Evolutionary conservation across 2,888 invertebrate species (phyloP), one percentile per base, ranked within the genome.

Genomic region (Lumbricus terrestris): DNA sequence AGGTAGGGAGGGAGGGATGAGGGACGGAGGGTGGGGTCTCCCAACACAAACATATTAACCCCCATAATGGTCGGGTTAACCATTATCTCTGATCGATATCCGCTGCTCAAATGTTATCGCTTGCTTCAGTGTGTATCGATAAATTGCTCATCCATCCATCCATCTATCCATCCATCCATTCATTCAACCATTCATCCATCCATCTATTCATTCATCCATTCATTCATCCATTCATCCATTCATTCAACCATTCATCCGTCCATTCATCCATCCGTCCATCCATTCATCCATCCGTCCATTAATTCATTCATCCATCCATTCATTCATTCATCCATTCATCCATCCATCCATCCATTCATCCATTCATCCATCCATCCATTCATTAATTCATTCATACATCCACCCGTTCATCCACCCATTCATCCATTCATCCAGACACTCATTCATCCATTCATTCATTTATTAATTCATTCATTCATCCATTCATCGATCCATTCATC

Each of bases 1-100:
- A 18, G 47, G 47, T 29, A 16, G n/a, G 69, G 69, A 69, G n/a
- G 69, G 69, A 69, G n/a, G 13, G 69, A 69, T 11, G 29, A 1
- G 69, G 69, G 29, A 29, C 29, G 23, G 54, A 18, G 40, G 15
- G 42, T 13, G 47, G 47, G 69, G n/a, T n/a, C 8, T 69, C 69
- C 69, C 69, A 69, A 69, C 69, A 69, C 69, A 69, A 69, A 69
- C 69, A 69, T 69, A 69, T 69, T 69, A 69, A 69, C 69, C 69
- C 13, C 69, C 69, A n/a, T 69, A 69, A 69, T 69, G n/a, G 69
- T n/a, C 69, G 69, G 69, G 69, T 69, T 69, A 69, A 69, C 69
- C n/a, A n/a, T 69, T 69, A 69, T 69, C 69, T n/a, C n/a, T n/a
- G 69, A 69, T 69, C 69, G 69, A 69, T 69, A n/a, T 69, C 29